Base-by-base conservation (phyloP, 2,113 vertebrate species). In the Cnemophilus loriae region DNA sequence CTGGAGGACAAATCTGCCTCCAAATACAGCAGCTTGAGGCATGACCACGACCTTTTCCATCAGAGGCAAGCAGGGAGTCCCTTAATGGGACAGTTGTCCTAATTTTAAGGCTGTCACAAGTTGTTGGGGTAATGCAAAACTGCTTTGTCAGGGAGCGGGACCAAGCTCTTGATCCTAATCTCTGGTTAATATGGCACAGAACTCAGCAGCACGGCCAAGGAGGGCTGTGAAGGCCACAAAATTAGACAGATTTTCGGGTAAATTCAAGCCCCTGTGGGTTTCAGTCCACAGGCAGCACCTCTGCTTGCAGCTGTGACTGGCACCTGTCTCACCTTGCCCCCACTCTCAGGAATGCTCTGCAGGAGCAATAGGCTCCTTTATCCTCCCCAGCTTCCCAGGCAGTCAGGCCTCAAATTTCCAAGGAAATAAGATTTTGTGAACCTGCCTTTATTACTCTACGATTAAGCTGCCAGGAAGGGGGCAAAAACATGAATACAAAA, bases 21-120 rank as follows among this genome's bases (percentile, higher is more conserved):
- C 68, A 77, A 69, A 74, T 3, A 10, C 11, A 65, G 5, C 3
- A 11, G 0, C 24, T 3, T 26, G 18, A 10, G 28, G 20, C 7
- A n/a, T 42, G 15, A 13, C 3, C 37, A 47, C 41, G 50, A 19
- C 8, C 10, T 82, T 35, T 67, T 35, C 74, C 39, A 42, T 10
- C 52, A 60, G 13, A 27, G 33, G 11, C 10, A 10, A 3, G 4
- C 28, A 50, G 12, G n/a, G 33, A 24, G 26, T 33, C 44, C 42
- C 11, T 28, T 33, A 27, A 37, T 8, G 18, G 47, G 35, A 27
- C 15, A 21, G 19, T 2, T 68, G 15, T 52, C 78, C 70, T 28
- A 3, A 59, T 57, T 76, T 65, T 53, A 80, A 86, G 32, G 13
- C 37, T 79, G 63, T 46, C 37, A 4, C 4, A 2, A 8, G 0